Base-by-base conservation (phyloP, 2,113 vertebrate species). In the cat (Felis catus) region DNA sequence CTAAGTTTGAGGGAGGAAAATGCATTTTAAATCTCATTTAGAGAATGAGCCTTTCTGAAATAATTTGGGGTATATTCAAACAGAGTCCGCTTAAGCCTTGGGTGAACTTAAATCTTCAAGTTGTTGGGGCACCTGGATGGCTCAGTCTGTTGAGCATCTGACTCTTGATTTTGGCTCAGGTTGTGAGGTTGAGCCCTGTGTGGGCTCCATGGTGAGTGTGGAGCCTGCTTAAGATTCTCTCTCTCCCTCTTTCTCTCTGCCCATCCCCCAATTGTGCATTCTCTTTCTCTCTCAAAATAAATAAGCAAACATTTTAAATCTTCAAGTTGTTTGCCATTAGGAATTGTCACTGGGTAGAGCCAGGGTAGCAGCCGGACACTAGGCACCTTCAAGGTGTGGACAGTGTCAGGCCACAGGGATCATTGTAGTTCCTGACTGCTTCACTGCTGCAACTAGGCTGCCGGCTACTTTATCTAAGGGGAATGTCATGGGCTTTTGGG, bases 11-110 rank as follows among this genome's bases (percentile, higher is more conserved):
- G 25, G 76, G 63, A 76, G 55, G 21, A 90, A 81, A 51, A 51
- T 71, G 61, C n/a, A 82, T 70, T 89, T 53, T 66, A 78, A 70
- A 74, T 31, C 1, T 92, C 11, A 92, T 45, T 71, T 84, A 58
- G 36, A 63, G 41, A 84, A 84, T 68, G 41, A 93, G 7, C 11
- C 4, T 91, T 90, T 65, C n/a, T 87, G 76, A 63, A 78, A 3
- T 66, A 27, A 8, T 18, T 0, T 53, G 39, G 71, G 41, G 33
- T 31, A 76, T 88, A 82, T n/a, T 85, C 8, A 68, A 27, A 14
- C 11, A 89, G 7, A 7, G 68, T 55, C 0, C 3, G 7, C 2
- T 55, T 58, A 78, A 55, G 1, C 4, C 3, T 6, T 48, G 3
- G 10, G 7, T 86, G 39, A 12, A 27, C 23, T 53, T 58, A 25